Conservation (phyloP, 2,888 invertebrate genomes). For the Tenthredo distinguenda region DNA sequence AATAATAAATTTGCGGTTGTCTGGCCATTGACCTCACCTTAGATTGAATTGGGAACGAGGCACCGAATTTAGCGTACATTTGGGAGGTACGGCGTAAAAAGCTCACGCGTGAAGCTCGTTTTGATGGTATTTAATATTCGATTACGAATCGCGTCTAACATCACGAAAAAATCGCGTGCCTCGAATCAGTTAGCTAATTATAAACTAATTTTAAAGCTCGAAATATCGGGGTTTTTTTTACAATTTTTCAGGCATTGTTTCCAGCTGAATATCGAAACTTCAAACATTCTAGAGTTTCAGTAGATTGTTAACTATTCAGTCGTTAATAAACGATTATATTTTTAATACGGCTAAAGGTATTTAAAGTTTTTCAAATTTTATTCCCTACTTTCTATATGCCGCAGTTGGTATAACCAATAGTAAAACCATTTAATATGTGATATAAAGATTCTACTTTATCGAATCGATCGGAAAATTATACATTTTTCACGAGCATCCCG, state of each 20-base stretch:
- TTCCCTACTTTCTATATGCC: neutral
- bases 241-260: neutral
- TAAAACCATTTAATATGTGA: neutral
- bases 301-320: neutral
- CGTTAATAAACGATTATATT: neutral
- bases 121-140: neutral
- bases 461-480: slow-evolving; percentile 15
- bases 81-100: neutral
- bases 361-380: neutral
- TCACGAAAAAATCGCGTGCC: slow-evolving; percentile 12
- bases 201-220: neutral
- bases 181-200: slow-evolving; percentile 14
- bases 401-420: neutral
- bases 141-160: neutral
- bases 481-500: neutral
- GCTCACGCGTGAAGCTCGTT: neutral
- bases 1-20: slow-evolving; percentile 58
- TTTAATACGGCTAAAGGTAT: neutral
- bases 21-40: slow-evolving; percentile 64
- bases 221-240: neutral
- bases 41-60: neutral
- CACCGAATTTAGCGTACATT: neutral
- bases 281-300: neutral
- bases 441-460: neutral
- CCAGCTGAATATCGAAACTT: neutral